Evolutionary conservation across 2,113 vertebrate genomes (phyloP).

Genomic region (Oncorhynchus mykiss): DNA sequence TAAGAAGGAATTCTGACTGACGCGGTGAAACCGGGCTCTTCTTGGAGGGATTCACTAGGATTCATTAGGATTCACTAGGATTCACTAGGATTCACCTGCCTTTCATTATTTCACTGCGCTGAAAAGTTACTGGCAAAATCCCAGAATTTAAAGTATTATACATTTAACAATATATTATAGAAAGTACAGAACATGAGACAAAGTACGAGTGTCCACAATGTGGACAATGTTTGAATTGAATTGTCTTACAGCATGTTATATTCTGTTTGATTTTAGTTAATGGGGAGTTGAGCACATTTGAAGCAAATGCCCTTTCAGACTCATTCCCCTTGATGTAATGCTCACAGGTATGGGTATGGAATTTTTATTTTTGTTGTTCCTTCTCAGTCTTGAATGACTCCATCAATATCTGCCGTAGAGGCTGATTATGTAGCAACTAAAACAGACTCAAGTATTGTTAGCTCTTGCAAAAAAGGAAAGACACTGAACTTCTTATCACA

Average conservation of each 20-base stretch:
- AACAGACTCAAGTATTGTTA: slow-evolving; percentile 21
- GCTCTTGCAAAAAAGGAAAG: slow-evolving; percentile 10
- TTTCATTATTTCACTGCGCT: slow-evolving; percentile 53
- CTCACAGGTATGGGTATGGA: no score
- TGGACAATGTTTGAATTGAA: not conserved
- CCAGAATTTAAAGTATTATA: not conserved
- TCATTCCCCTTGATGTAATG: no score
- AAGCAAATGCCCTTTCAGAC: no score
- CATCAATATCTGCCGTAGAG: no score
- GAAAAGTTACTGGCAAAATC: not conserved
- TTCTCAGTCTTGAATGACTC: no score
- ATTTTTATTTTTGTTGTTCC: no score
- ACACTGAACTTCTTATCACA: slow-evolving; percentile 29
- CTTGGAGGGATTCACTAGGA: slow-evolving; percentile 43
- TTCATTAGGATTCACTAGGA: slow-evolving; percentile 50
- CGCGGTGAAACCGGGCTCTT: slow-evolving; percentile 14
- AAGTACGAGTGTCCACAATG: not conserved
- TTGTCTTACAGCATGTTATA: not conserved
- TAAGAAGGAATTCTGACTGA: slow-evolving; percentile 26
- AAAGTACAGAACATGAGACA: not conserved
- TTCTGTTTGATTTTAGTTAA: not conserved
- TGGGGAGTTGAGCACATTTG: not conserved
- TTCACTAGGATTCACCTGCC: slow-evolving; percentile 54
- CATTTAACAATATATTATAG: not conserved
- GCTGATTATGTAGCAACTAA: not conserved